Percentiles rank a stretch among this genome's conserved stretches.
Conservation (phyloP, 2,797 vertebrate species). For the Cryptoprocta ferox region DNA sequence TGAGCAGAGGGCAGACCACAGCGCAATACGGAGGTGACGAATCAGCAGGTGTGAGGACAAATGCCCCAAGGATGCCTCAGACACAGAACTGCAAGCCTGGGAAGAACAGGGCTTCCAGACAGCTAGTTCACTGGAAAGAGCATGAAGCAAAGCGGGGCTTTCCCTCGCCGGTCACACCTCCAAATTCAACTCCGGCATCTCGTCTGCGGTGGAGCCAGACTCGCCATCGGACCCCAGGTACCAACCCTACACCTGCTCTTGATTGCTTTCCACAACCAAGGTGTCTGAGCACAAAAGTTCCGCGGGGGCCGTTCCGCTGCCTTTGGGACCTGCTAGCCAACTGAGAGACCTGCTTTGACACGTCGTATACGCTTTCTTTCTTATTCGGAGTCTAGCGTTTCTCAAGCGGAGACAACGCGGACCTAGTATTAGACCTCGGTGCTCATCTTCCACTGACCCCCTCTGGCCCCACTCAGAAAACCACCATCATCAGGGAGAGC, state of each 20-base stretch:
- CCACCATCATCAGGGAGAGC: conserved; percentile 2
- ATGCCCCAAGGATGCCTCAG: background rate
- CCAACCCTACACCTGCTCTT: background rate
- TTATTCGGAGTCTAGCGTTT: conserved; percentile 30
- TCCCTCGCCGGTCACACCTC: background rate
- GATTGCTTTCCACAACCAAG: conserved; percentile 11
- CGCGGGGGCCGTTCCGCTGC: background rate
- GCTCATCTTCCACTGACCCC: conserved; percentile 16
- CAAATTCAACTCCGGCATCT: background rate
- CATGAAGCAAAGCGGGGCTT: background rate
- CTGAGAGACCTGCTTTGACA: background rate
- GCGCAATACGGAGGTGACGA: background rate
- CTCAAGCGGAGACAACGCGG: background rate
- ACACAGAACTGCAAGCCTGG: background rate
- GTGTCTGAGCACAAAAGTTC: background rate
- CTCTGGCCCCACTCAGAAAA: conserved; percentile 32
- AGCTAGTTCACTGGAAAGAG: background rate
- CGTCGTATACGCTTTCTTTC: background rate
- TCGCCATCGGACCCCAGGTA: background rate
- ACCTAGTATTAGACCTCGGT: conserved; percentile 15
- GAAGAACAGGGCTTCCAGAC: background rate
- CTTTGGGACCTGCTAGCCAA: background rate
- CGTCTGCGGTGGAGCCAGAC: background rate
- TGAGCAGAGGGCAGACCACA: background rate
- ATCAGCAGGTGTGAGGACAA: background rate